These are phyloP conservation scores for Bombus consobrinus DNA, from an alignment of 1,140 invertebrate genomes.

Conservation along the genomic window DNA sequence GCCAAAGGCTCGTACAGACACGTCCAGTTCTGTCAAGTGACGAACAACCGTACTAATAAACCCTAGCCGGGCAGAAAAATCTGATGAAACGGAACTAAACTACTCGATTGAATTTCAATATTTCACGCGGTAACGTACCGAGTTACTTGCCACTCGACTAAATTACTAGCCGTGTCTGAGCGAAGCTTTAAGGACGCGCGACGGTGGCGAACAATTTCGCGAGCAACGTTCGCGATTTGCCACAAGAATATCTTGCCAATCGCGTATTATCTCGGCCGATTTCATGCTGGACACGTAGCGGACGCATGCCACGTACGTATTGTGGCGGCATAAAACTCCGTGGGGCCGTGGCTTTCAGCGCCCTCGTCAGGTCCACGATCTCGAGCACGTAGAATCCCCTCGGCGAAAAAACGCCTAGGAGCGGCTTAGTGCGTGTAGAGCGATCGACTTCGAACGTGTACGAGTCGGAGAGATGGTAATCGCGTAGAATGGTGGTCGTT, in stretches of 20 bases:
- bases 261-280: slow-evolving; percentile 3
- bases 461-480: slow-evolving; percentile 47
- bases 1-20: not conserved
- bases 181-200: not conserved
- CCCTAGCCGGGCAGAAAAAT: too few species aligned
- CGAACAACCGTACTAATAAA: too few species aligned
- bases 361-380: slow-evolving; percentile 55
- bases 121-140: too few species aligned
- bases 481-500: not conserved
- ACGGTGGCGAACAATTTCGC: not conserved
- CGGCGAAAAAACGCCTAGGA: slow-evolving; percentile 47
- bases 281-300: slow-evolving; percentile 59
- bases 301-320: slow-evolving; percentile 54
- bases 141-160: too few species aligned
- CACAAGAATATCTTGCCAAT: not conserved
- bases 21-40: too few species aligned
- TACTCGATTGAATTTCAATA: too few species aligned
- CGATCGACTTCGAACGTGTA: not conserved
- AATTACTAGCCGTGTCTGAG: too few species aligned
- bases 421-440: slow-evolving; percentile 17
- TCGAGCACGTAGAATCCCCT: slow-evolving; percentile 52
- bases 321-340: slow-evolving; percentile 49
- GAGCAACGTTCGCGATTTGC: not conserved
- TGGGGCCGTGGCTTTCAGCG: slow-evolving; percentile 49
- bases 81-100: too few species aligned